Evolutionary conservation across 2,113 vertebrate species (phyloP).

Genomic region (Indicator maculatus): DNA sequence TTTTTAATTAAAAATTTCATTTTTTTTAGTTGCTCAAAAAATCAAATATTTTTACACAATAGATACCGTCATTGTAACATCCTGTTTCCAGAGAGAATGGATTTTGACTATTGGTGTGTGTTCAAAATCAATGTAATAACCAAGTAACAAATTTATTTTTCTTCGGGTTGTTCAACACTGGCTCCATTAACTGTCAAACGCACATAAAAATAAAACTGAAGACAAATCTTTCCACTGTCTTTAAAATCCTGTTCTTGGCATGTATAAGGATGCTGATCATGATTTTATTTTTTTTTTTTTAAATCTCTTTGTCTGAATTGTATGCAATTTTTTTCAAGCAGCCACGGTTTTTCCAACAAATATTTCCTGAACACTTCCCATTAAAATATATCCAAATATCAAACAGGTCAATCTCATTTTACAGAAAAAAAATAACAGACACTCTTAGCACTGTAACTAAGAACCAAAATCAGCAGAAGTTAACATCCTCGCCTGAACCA

Average conservation of each 20-base stretch:
- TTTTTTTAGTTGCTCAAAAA: not conserved
- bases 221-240: not conserved
- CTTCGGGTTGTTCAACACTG: not conserved
- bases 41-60: not conserved
- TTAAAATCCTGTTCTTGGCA: not conserved
- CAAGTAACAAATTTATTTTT: not conserved
- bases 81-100: not conserved
- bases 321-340: not conserved
- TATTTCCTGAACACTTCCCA: not conserved
- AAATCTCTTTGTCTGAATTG: not conserved
- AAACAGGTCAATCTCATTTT: not conserved
- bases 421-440: not conserved
- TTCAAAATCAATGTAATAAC: not conserved
- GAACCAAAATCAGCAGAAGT: not conserved
- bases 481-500: not conserved
- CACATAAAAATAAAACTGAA: not conserved
- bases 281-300: not conserved
- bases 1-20: not conserved
- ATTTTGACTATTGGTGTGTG: not conserved
- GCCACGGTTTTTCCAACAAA: not conserved
- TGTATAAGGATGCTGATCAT: not conserved
- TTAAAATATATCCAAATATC: not conserved
- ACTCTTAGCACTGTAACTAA: not conserved
- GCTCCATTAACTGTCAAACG: not conserved
- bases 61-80: not conserved